Evolutionary conservation across 1,140 invertebrate species (phyloP).

Genomic region (Argopecten irradians): DNA sequence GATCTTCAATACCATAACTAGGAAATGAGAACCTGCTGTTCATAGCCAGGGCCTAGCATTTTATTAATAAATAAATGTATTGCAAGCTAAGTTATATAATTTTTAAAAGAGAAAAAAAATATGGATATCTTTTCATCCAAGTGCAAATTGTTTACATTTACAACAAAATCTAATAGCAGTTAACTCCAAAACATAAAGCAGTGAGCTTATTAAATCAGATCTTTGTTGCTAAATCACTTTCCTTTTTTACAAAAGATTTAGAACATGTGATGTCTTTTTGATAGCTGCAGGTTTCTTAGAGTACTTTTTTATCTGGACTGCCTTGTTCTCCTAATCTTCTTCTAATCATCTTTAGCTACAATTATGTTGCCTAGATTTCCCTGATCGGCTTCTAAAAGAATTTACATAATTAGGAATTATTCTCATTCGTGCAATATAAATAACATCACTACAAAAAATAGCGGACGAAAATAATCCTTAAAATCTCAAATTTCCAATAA

Average conservation of each 20-base stretch:
- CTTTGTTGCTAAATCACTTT: too few species aligned
- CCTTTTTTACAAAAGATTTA: neutral
- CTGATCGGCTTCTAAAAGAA: neutral
- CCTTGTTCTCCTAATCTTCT: neutral
- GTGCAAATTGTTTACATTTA: too few species aligned
- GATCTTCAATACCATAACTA: too few species aligned
- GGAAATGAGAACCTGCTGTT: too few species aligned
- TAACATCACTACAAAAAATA: neutral
- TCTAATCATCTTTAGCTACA: neutral
- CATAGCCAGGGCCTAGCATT: too few species aligned
- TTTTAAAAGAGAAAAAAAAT: too few species aligned
- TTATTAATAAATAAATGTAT: too few species aligned
- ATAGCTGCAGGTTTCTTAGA: neutral
- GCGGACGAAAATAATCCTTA: neutral
- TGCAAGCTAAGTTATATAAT: too few species aligned
- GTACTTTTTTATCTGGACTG: neutral
- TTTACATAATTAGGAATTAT: neutral
- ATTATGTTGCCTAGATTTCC: neutral
- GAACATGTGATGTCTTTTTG: neutral
- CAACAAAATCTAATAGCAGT: too few species aligned
- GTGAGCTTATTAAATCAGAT: too few species aligned
- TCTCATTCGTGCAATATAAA: neutral
- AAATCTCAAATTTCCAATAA: conserved; percentile 4
- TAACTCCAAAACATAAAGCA: too few species aligned
- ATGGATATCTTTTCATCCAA: too few species aligned